Conservation (phyloP, 2,113 vertebrate species). For the Ivindomyrus marchei region DNA sequence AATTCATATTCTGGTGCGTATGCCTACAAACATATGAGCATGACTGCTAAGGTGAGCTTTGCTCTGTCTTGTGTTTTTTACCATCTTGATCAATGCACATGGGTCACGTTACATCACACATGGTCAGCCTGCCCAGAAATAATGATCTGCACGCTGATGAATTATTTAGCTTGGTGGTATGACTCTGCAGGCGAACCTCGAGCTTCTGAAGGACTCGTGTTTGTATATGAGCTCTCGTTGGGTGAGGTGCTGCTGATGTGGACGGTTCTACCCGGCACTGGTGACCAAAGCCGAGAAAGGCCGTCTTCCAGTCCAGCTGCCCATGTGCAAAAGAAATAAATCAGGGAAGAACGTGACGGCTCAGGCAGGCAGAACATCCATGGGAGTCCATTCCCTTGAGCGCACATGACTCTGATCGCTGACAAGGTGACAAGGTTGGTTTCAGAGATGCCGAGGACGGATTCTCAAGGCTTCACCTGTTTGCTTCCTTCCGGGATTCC, state of each 20-base stretch:
- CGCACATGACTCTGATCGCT: neutral
- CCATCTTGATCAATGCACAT: neutral
- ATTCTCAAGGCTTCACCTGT: neutral
- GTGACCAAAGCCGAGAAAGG: neutral
- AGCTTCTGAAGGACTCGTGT: neutral
- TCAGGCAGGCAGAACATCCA: neutral
- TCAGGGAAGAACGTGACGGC: neutral
- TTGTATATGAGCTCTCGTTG: neutral
- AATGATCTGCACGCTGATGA: neutral
- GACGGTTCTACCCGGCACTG: neutral
- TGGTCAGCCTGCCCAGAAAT: constrained; percentile 1
- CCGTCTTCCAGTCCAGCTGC: neutral
- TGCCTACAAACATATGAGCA: neutral
- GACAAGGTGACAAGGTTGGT: neutral
- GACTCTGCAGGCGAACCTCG: neutral
- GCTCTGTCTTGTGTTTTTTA: neutral
- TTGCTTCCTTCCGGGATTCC: neutral
- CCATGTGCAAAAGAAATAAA: neutral
- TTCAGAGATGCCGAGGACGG: neutral
- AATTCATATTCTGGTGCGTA: neutral
- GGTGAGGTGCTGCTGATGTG: neutral
- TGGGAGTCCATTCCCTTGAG: neutral
- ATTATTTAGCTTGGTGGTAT: neutral
- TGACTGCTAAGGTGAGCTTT: neutral
- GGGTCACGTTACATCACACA: neutral